Percentiles rank a stretch among this genome's conserved stretches.
These are phyloP conservation scores for Drosophila meridiana DNA, from an alignment of 2,888 invertebrate genomes.

Conservation along the genomic window DNA sequence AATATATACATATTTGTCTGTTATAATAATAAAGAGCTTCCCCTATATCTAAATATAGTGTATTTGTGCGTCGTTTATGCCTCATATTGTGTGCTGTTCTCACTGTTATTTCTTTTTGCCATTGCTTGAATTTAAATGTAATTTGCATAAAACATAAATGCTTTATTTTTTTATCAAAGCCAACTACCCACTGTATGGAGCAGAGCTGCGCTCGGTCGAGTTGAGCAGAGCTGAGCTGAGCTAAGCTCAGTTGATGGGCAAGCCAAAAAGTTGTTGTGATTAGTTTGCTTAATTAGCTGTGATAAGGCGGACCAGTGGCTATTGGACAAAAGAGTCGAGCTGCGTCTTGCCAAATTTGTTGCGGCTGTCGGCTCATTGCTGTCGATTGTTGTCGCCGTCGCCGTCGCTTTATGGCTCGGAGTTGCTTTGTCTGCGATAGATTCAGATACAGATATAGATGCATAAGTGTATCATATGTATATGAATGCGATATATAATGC, in stretches of 20 bases:
- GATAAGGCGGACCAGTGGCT: conserved; percentile 56
- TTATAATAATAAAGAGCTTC: neutral
- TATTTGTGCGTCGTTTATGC: conserved; percentile 15
- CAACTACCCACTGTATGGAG: conserved; percentile 50
- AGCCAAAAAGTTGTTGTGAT: conserved; percentile 55
- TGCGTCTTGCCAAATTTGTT: conserved; percentile 40
- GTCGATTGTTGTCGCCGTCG: conserved; percentile 40
- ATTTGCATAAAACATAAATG: conserved; percentile 76
- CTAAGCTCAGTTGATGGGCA: conserved; percentile 40
- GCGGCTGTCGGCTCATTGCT: conserved; percentile 32
- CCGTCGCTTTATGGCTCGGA: conserved; percentile 20
- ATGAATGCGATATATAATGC: conserved; percentile 3
- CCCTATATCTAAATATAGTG: conserved; percentile 11
- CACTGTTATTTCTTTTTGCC: conserved; percentile 31
- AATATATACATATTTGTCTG: no score
- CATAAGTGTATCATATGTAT: neutral
- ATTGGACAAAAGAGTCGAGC: conserved; percentile 21
- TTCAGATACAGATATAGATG: conserved; percentile 5
- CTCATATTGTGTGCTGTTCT: conserved; percentile 8
- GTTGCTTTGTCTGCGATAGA: conserved; percentile 24
- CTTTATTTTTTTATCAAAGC: conserved; percentile 63
- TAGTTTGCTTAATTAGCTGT: conserved; percentile 69
- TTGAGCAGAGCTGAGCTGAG: neutral
- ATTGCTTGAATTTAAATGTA: conserved; percentile 68
- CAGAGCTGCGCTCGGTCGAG: conserved; percentile 16